Evolutionary conservation across 2,797 vertebrate genomes (phyloP).

Genomic region (Furcifer pardalis): DNA sequence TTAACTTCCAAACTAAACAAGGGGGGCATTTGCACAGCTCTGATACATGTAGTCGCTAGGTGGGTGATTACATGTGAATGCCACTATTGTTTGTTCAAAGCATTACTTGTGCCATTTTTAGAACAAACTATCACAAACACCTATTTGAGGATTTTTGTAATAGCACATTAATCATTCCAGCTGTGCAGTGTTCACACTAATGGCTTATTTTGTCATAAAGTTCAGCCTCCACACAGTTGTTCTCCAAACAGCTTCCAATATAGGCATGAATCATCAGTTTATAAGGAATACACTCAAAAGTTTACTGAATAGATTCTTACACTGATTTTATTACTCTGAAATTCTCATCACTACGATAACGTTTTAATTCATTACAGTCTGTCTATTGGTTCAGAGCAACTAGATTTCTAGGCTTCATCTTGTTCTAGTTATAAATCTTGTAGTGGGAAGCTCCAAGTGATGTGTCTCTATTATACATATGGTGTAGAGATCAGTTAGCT

Average conservation of each 20-base stretch:
- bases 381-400: background rate
- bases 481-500: background rate
- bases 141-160: background rate
- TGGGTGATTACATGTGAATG: background rate
- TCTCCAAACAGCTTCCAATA: background rate
- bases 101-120: background rate
- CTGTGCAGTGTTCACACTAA: background rate
- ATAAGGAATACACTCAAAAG: background rate
- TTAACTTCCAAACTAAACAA: too few relatives aligned
- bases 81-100: background rate
- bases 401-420: background rate
- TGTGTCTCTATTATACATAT: background rate
- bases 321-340: background rate
- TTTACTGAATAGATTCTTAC: background rate
- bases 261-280: background rate
- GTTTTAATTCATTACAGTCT: background rate
- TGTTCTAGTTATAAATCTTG: too few relatives aligned
- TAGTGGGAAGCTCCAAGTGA: background rate
- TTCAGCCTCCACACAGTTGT: background rate
- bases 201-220: background rate
- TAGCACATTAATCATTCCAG: background rate
- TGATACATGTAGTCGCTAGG: background rate
- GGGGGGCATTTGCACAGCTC: background rate
- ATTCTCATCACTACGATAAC: background rate
- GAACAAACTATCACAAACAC: background rate